Evolutionary conservation across 2,888 invertebrate species (phyloP).

Genomic region (Tachina fera): DNA sequence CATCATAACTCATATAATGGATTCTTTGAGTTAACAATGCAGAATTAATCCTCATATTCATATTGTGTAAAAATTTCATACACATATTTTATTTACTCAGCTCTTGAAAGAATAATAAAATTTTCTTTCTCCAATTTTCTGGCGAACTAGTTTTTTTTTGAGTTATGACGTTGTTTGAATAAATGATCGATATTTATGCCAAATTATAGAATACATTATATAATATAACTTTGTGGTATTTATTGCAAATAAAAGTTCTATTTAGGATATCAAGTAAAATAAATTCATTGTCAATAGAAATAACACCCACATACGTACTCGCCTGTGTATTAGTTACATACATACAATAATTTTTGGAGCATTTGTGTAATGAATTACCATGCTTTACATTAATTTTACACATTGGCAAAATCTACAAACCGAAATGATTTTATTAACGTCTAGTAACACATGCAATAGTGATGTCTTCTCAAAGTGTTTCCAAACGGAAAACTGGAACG

Average conservation of each 20-base stretch:
- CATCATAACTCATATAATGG: no score
- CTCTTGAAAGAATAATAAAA: no score
- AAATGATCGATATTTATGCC: no score
- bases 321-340: not conserved
- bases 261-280: not conserved
- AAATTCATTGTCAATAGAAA: not conserved
- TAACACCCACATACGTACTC: not conserved
- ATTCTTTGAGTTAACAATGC: no score
- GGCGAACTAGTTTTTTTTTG: no score
- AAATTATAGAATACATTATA: no score
- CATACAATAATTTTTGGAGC: not conserved
- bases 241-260: not conserved
- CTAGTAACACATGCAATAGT: not conserved
- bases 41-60: no score
- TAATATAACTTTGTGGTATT: not conserved
- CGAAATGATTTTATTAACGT: slow-evolving; percentile 8
- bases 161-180: no score
- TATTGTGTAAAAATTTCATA: no score
- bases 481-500: slow-evolving; percentile 1
- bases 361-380: not conserved
- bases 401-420: not conserved
- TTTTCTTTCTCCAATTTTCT: no score
- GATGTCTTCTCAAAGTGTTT: slow-evolving; percentile 1
- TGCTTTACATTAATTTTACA: not conserved
- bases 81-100: no score